Evolutionary conservation across 2,113 vertebrate species (phyloP).

Genomic region (Murina feae): DNA sequence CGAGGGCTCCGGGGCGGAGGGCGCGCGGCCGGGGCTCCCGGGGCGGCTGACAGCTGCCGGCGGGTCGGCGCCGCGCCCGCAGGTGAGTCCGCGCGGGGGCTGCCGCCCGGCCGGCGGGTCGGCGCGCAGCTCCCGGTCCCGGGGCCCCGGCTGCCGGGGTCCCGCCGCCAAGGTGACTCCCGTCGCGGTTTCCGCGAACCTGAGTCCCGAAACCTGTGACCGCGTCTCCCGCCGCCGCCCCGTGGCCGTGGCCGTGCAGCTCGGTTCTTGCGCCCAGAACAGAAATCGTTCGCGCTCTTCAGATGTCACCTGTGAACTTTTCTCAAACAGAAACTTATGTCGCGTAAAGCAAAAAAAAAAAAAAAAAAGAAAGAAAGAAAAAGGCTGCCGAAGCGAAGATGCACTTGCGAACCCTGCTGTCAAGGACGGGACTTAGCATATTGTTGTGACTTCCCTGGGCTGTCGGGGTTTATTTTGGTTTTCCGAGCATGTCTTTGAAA

Average conservation of each 20-base stretch:
- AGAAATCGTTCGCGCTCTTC: background rate
- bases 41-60: slow-evolving; percentile 33
- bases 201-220: slow-evolving; percentile 23
- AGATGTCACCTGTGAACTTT: slow-evolving; percentile 29
- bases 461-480: background rate
- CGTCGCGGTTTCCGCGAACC: background rate
- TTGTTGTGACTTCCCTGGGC: background rate
- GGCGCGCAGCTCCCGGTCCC: background rate
- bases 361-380: too few relatives aligned
- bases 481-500: background rate
- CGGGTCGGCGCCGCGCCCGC: background rate
- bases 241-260: background rate
- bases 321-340: background rate
- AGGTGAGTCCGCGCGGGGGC: background rate
- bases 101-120: background rate
- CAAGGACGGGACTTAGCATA: background rate
- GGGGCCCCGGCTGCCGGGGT: background rate
- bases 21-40: background rate
- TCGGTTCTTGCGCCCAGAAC: background rate
- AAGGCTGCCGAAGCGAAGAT: background rate
- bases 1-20: background rate
- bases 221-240: background rate
- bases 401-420: background rate
- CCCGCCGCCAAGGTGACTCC: slow-evolving; percentile 31
- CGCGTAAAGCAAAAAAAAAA: background rate